Evolutionary conservation across 2,797 vertebrate species (phyloP), one percentile per base, ranked within the genome.

Genomic region (Lerista edwardsae): DNA sequence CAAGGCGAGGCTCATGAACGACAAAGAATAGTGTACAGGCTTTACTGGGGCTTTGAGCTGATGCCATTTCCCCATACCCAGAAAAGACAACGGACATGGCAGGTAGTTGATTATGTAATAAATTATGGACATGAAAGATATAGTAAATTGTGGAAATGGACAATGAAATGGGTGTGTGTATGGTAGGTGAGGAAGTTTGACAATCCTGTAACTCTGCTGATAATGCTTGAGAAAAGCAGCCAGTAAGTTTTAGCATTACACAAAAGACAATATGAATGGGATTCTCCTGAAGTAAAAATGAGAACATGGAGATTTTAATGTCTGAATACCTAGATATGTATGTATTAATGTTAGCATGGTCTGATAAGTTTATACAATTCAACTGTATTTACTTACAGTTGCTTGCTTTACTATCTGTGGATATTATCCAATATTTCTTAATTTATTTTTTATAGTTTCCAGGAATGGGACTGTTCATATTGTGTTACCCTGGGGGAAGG

Each of bases 1-100:
- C 25, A 87, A 92, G 91, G 88, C 81, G 83, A 89, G 83, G 90
- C 86, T 73, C 51, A 80, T 80, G 73, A 62, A 51, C 21, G 75
- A 90, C 91, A 92, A 92, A 93, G 75, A 90, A 87, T 79, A 89
- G 78, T n/a, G 82, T 47, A 80, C 86, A 89, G 85, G 87, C 84
- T 23, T 82, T 89, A 80, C 86, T 31, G 57, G 17, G 2, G 23
- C 61, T 75, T 82, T 86, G 83, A 91, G 62, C 36, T 83, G 87
- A 82, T 71, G 10, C 64, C 72, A 31, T 68, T 79, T 67, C 31
- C 51, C 55, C 21, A 7, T 29, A 23, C 47, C 57, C 36, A 23
- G 57, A 44, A 51, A n/a, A 59, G 68, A 64, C 9, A 62, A 17
- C 64, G 59, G 47, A 64, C 41, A n/a, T 71, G 65, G 67, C 41